These are phyloP conservation scores for Luperina nickerlii DNA, from an alignment of 2,888 invertebrate genomes.

Conservation along the genomic window DNA sequence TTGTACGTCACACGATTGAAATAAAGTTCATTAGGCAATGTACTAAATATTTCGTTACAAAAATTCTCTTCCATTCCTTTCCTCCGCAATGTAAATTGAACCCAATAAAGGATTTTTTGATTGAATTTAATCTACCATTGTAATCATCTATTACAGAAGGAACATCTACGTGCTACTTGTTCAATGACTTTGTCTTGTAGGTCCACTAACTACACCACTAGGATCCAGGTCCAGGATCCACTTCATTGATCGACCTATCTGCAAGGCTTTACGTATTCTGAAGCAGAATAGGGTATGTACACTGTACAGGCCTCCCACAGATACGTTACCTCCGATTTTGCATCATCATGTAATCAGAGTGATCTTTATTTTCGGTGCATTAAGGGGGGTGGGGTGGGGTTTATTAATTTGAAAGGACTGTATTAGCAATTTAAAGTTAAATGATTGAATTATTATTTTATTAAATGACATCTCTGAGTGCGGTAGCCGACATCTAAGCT, in stretches of 20 bases:
- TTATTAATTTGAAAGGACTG: neutral
- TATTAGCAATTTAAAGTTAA: neutral
- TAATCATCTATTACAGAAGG: no score
- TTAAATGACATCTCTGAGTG: neutral
- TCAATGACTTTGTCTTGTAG: no score
- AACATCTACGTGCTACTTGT: no score
- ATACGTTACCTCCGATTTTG: neutral
- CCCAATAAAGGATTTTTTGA: neutral
- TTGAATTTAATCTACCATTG: no score
- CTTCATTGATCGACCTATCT: no score
- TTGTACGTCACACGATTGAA: neutral
- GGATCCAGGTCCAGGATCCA: no score
- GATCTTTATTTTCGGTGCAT: neutral
- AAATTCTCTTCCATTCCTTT: neutral
- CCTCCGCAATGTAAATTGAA: neutral
- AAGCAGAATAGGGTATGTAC: neutral
- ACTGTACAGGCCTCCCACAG: no score
- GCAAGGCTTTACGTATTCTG: neutral
- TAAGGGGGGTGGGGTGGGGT: neutral
- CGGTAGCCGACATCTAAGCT: slow-evolving; percentile 18
- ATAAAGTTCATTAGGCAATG: neutral
- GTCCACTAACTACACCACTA: no score
- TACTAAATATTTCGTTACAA: neutral
- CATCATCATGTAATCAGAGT: neutral
- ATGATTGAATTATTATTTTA: neutral